Conservation (phyloP, 2,888 invertebrate genomes). For the Chrysolina haemoptera region DNA sequence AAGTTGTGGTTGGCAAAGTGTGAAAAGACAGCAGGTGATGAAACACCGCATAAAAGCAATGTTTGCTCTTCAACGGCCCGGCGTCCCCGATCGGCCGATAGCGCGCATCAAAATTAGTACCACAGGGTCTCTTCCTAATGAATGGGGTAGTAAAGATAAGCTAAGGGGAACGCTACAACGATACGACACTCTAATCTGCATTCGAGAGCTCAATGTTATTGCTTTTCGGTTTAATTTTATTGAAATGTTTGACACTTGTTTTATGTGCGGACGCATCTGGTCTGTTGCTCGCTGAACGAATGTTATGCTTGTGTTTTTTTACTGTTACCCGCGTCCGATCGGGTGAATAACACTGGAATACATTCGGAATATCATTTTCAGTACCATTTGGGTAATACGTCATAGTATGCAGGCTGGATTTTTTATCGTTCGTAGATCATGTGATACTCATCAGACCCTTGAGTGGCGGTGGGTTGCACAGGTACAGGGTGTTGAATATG, state of each 20-base stretch:
- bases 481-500: no score
- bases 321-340: no score
- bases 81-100: conserved; percentile 49
- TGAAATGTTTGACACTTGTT: conserved; percentile 16
- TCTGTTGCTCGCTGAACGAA: no score
- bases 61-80: conserved; percentile 56
- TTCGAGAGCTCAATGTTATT: conserved; percentile 35
- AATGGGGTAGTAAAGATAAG: conserved; percentile 50
- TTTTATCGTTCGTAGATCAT: no score
- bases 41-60: conserved; percentile 54
- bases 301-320: no score
- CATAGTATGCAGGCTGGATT: no score
- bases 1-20: conserved; percentile 1
- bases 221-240: conserved; percentile 16
- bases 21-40: conserved; percentile 54
- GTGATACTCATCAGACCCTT: no score
- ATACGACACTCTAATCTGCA: conserved; percentile 42
- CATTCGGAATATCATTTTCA: no score
- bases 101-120: conserved; percentile 52
- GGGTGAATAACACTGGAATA: no score
- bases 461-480: no score
- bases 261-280: conserved; percentile 9
- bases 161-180: conserved; percentile 29
- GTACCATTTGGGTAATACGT: no score
- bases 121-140: conserved; percentile 36